Evolutionary conservation across 2,797 vertebrate species (phyloP).

Genomic region (Kryptolebias ocellatus): DNA sequence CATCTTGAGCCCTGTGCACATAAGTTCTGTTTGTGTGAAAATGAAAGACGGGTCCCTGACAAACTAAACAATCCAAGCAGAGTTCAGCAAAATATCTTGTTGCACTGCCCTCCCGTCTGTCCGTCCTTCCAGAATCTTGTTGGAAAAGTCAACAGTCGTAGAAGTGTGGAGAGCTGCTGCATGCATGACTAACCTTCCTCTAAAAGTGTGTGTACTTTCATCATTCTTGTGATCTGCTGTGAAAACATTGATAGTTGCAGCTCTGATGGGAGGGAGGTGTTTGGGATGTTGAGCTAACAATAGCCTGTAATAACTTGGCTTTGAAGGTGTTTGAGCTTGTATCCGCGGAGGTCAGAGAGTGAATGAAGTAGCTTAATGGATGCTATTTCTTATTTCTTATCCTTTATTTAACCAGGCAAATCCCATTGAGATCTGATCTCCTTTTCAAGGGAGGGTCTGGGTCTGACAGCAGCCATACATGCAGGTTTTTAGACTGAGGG

Average conservation of each 20-base stretch:
- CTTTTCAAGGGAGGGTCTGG: slow-evolving; percentile 3
- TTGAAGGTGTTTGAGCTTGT: background rate
- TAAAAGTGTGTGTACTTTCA: slow-evolving; percentile 8
- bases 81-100: slow-evolving; percentile 27
- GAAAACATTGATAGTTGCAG: slow-evolving; percentile 22
- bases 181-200: slow-evolving; percentile 21
- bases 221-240: slow-evolving; percentile 30
- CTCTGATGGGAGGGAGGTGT: background rate
- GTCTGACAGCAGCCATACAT: background rate
- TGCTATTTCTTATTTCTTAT: slow-evolving; percentile 16
- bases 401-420: too few species aligned
- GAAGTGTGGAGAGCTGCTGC: slow-evolving; percentile 38
- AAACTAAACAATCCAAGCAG: slow-evolving; percentile 26
- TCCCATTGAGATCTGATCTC: too few species aligned
- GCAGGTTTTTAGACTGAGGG: background rate
- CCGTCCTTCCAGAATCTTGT: slow-evolving; percentile 27
- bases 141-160: slow-evolving; percentile 51
- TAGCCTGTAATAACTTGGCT: slow-evolving; percentile 47
- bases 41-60: background rate
- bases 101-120: background rate
- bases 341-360: slow-evolving; percentile 8
- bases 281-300: slow-evolving; percentile 35
- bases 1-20: background rate
- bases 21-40: background rate
- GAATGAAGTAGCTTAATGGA: slow-evolving; percentile 37